Conservation (phyloP, 2,888 invertebrate species). For the Hypomecis atomaria region DNA sequence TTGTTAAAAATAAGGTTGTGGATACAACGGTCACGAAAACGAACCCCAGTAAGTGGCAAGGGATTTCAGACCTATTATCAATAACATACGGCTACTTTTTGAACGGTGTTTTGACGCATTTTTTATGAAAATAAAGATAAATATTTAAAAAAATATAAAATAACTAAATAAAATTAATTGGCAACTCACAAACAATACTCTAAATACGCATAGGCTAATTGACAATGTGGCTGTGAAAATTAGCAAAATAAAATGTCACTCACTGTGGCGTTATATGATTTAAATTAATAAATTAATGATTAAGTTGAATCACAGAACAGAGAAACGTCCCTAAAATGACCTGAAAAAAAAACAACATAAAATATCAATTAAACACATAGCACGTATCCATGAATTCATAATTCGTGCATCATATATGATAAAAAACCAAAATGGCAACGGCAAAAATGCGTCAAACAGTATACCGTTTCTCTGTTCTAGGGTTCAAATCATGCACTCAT, state of each 20-base stretch:
- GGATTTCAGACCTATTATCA: slow-evolving; percentile 77
- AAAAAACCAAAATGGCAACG: slow-evolving; percentile 10
- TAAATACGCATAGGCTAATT: slow-evolving; percentile 85
- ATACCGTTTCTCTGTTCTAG: slow-evolving; percentile 59
- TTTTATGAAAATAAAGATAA: slow-evolving; percentile 72
- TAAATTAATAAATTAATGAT: slow-evolving; percentile 67
- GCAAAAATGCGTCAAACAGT: slow-evolving; percentile 36
- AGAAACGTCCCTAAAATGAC: slow-evolving; percentile 43
- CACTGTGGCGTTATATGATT: slow-evolving; percentile 72
- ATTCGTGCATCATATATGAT: slow-evolving; percentile 1
- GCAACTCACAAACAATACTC: slow-evolving; percentile 83
- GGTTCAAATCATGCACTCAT: slow-evolving; percentile 66
- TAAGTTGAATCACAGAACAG: slow-evolving; percentile 70
- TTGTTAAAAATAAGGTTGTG: slow-evolving; percentile 62
- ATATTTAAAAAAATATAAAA: slow-evolving; percentile 53
- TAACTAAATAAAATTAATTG: slow-evolving; percentile 81
- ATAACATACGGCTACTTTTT: slow-evolving; percentile 82
- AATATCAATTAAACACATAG: background rate
- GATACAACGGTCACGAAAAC: slow-evolving; percentile 58
- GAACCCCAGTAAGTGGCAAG: slow-evolving; percentile 75
- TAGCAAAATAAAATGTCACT: slow-evolving; percentile 77
- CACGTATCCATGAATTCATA: background rate
- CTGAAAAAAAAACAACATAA: slow-evolving; percentile 17
- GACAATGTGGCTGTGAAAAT: slow-evolving; percentile 85
- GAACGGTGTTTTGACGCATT: slow-evolving; percentile 83